Evolutionary conservation across 2,888 invertebrate species (phyloP).

Genomic region (Meghimatium bilineatum): DNA sequence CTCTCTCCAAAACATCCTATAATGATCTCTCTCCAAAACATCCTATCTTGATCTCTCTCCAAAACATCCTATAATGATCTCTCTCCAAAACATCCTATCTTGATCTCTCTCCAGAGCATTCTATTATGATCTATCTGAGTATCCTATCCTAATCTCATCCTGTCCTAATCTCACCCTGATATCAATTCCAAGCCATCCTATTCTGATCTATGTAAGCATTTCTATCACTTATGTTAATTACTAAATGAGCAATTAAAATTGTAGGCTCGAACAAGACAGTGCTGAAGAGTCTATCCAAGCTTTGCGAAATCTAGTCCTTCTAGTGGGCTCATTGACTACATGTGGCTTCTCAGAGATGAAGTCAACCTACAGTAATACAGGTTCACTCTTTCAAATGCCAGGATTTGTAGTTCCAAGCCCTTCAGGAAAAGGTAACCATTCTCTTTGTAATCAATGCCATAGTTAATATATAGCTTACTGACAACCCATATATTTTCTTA

Average conservation of each 20-base stretch:
- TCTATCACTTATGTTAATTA: neutral
- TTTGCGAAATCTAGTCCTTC: constrained; percentile 92
- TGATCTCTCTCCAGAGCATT: too few species aligned
- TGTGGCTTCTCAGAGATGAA: constrained; percentile 91
- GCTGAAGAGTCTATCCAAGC: constrained; percentile 87
- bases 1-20: too few species aligned
- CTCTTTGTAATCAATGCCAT: neutral
- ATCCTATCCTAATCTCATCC: too few species aligned
- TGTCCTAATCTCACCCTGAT: too few species aligned
- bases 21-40: too few species aligned
- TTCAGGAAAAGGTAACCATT: constrained; percentile 83
- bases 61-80: too few species aligned
- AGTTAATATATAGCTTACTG: neutral
- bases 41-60: too few species aligned
- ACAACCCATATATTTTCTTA: neutral
- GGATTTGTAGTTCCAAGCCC: constrained; percentile 95
- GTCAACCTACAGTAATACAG: constrained; percentile 84
- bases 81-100: too few species aligned
- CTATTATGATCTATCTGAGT: too few species aligned
- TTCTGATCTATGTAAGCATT: too few species aligned
- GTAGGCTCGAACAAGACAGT: constrained; percentile 87
- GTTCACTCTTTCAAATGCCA: constrained; percentile 93
- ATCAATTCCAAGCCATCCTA: too few species aligned
- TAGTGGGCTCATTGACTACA: constrained; percentile 95
- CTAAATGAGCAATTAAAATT: neutral